Base-by-base conservation (phyloP, 2,797 vertebrate species). In the Capromys pilorides region DNA sequence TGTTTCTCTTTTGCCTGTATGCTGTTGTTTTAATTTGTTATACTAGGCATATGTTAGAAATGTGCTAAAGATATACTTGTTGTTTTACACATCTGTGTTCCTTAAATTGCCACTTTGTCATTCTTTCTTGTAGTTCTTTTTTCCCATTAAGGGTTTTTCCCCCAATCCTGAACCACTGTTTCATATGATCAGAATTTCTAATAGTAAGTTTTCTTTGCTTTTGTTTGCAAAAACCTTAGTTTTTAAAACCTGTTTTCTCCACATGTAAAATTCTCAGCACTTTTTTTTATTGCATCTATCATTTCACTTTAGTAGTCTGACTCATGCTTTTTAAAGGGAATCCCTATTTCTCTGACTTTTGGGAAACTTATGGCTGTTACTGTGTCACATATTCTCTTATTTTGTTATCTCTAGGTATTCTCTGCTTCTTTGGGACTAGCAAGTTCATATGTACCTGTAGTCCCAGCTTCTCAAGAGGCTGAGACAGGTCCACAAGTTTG, bases 161-260 rank as follows among this genome's bases (percentile, higher is more conserved):
- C 18, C 94, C 51, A 7, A 61, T 2, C 62, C 78, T 75, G 19
- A 92, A 83, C 49, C 85, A 66, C 36, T 41, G 75, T 41, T 57
- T 67, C 59, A 4, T 18, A 33, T 61, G 26, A 9, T 2, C 45
- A 54, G 22, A 59, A 51, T 36, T 95, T 26, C 14, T 45, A 57
- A 14, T 73, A 86, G n/a, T 92, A 41, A 82, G 61, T 89, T 82
- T 18, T 69, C 4, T 64, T 41, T 90, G 39, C 26, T 66, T 88
- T 87, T 82, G 54, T 87, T 94, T 88, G 51, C 81, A 54, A 77
- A 93, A 88, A 88, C 59, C 21, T 93, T 84, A 59, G 82, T 75
- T 91, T 91, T 85, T 45, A 78, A 86, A 62, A 64, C 8, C 4
- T 67, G 41, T 16, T 90, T 94, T 82, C 28, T 28, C 19, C 36